Evolutionary conservation across 2,797 vertebrate genomes (phyloP), one percentile per base, ranked within the genome.

Genomic region (Mergus octosetaceus): DNA sequence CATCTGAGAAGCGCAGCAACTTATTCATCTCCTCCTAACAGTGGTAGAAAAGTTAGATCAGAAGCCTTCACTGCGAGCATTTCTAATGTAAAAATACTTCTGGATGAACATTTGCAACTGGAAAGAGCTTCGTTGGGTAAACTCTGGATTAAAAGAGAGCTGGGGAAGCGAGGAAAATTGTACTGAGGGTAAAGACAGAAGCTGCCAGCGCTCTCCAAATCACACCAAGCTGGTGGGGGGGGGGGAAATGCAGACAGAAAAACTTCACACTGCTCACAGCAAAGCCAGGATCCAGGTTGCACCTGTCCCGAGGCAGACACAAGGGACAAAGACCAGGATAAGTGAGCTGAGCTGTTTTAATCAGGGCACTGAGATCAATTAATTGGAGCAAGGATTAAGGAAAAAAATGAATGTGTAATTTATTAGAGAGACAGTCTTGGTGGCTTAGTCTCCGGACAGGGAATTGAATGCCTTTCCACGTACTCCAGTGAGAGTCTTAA

Each of bases 331-430:
- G 65, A 16, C 66, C 20, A 39, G 81, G 76, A 69, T 64, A 77
- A 85, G 58, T 34, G 34, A 73, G 47, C n/a, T 18, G 36, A 77
- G 56, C 76, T 64, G 30, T 41, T 81, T 85, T 78, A 62, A 77
- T 86, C 77, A 65, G 86, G 81, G 74, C n/a, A 38, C 43, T 14
- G 68, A 49, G 74, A 87, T 94, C 87, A 77, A 91, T 80, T 85
- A 88, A 84, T 66, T 66, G 51, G 53, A 85, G 65, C 58, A 61
- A 62, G 80, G 66, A 82, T 89, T 77, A 89, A 66, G 60, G 5
- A 85, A 51, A 54, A 83, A 81, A 87, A 82, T 20, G 22, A 70
- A 81, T 21, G 81, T 34, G 65, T 47, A 58, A 68, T 81, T 85
- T 64, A 28, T 69, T 41, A 43, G 38, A 62, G 76, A 85, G 81